Conservation (phyloP, 2,888 invertebrate genomes). For the Lapara coniferarum region DNA sequence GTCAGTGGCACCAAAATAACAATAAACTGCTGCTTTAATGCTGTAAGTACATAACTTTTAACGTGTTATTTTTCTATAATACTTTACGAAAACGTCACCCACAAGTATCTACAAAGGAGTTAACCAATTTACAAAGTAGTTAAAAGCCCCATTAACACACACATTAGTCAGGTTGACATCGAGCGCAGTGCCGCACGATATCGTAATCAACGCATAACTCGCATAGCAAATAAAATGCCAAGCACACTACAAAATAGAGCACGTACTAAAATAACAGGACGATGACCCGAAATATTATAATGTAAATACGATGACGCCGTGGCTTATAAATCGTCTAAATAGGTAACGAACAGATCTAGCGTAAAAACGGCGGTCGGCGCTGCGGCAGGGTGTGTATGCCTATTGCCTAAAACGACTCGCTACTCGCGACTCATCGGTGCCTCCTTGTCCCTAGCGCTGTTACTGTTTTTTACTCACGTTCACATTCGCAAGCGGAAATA, state of each 20-base stretch:
- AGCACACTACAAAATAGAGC: slow-evolving; percentile 26
- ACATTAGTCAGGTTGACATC: slow-evolving; percentile 18
- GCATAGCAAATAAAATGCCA: slow-evolving; percentile 25
- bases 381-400: slow-evolving; percentile 36
- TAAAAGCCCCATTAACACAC: slow-evolving; percentile 18
- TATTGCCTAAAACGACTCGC: slow-evolving; percentile 30
- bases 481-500: slow-evolving; percentile 30
- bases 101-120: neutral
- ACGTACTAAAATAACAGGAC: slow-evolving; percentile 45
- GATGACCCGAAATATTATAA: slow-evolving; percentile 62
- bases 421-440: slow-evolving; percentile 42
- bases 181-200: slow-evolving; percentile 14
- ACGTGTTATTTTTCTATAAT: neutral
- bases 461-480: slow-evolving; percentile 32
- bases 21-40: neutral
- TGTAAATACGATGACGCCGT: slow-evolving; percentile 51
- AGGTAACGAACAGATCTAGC: slow-evolving; percentile 35
- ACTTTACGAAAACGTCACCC: neutral
- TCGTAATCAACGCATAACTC: slow-evolving; percentile 21
- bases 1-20: neutral
- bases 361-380: slow-evolving; percentile 31
- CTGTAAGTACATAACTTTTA: neutral
- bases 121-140: slow-evolving; percentile 18
- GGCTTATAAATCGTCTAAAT: slow-evolving; percentile 32
- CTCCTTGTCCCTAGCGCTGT: slow-evolving; percentile 40